Evolutionary conservation across 2,113 vertebrate genomes (phyloP).

Genomic region (Chroicocephalus ridibundus): DNA sequence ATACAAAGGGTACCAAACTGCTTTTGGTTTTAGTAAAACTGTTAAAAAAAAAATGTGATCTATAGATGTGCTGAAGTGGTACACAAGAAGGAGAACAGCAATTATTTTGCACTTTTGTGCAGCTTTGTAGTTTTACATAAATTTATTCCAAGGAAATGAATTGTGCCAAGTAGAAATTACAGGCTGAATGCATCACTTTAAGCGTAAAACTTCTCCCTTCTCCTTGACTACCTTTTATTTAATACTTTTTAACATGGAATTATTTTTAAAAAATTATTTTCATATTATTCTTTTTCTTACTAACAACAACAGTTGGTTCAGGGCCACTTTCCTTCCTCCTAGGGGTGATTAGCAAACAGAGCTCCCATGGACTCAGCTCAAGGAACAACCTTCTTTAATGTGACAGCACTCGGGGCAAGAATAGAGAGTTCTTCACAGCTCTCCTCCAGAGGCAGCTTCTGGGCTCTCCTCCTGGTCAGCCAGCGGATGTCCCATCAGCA

Average conservation of each 20-base stretch:
- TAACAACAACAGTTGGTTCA: background rate
- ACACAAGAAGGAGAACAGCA: background rate
- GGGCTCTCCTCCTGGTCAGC: background rate
- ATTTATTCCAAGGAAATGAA: constrained; percentile 9
- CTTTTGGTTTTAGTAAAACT: background rate
- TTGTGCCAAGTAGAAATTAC: background rate
- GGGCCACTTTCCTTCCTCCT: background rate
- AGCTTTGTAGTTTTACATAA: background rate
- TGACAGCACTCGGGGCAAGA: background rate
- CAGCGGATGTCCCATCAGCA: background rate
- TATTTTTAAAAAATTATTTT: background rate
- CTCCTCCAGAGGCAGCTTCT: constrained; percentile 5
- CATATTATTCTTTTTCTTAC: background rate
- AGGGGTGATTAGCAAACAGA: background rate
- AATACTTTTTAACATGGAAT: background rate
- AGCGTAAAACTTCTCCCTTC: background rate
- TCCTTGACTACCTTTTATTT: background rate
- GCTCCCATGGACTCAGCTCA: background rate
- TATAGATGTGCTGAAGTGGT: background rate
- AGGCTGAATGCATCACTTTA: background rate
- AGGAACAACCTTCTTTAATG: background rate
- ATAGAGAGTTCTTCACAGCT: background rate
- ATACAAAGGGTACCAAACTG: background rate
- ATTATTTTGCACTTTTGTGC: background rate
- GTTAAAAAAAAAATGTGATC: background rate